These are phyloP conservation scores for Mionectes macconnelli DNA, from an alignment of 2,113 vertebrate species.

Conservation along the genomic window DNA sequence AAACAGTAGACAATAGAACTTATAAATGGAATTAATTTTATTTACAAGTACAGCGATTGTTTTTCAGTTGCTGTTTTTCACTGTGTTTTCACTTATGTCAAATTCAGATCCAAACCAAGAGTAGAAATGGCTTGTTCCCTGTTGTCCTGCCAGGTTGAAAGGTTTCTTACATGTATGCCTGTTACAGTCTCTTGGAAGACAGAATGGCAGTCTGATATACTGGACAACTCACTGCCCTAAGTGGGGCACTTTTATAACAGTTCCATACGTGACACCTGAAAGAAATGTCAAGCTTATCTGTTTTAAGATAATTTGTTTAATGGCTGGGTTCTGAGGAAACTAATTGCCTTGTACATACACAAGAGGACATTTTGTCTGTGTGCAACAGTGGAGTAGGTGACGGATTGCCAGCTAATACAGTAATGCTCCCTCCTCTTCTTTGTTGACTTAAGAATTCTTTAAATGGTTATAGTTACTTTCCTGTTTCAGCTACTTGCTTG, in stretches of 20 bases:
- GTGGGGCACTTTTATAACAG: background rate
- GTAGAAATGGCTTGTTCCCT: background rate
- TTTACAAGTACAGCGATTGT: constrained; percentile 39
- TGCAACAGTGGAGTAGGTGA: background rate
- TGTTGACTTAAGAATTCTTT: background rate
- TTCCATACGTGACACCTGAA: background rate
- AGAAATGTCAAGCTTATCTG: background rate
- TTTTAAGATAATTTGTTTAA: background rate
- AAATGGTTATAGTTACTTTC: background rate
- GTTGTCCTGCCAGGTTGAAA: background rate
- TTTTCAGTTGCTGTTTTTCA: background rate
- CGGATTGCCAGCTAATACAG: background rate
- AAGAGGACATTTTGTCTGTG: background rate
- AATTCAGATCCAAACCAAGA: constrained; percentile 38
- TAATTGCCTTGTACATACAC: accelerated
- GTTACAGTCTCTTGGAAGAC: background rate
- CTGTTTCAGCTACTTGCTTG: background rate
- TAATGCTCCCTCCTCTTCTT: background rate
- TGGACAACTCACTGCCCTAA: background rate
- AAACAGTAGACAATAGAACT: constrained; percentile 29
- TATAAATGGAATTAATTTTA: constrained; percentile 43
- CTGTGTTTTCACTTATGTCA: constrained; percentile 14
- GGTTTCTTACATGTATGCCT: background rate
- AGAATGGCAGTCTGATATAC: background rate
- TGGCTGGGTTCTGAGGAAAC: background rate